Evolutionary conservation across 1,140 invertebrate genomes (phyloP).

Genomic region (Trachymyrmex cornetzi): DNA sequence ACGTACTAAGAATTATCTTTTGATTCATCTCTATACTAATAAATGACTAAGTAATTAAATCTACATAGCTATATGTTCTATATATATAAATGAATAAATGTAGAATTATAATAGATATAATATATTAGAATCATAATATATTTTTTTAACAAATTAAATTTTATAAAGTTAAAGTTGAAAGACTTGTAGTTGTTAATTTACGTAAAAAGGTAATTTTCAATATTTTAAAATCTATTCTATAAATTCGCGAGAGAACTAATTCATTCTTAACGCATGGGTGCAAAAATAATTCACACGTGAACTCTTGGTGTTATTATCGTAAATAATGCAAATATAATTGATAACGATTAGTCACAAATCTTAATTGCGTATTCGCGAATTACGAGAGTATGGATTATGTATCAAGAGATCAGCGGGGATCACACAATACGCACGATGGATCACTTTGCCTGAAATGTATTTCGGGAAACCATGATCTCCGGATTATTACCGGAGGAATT

Average conservation of each 20-base stretch:
- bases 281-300: background rate
- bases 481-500: conserved; percentile 1
- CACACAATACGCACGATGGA: background rate
- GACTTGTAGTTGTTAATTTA: background rate
- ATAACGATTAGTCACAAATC: background rate
- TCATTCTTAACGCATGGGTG: background rate
- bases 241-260: background rate
- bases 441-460: background rate
- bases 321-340: background rate
- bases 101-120: no score
- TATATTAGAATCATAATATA: no score
- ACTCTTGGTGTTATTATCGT: background rate
- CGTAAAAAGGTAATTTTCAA: background rate
- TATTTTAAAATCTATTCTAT: background rate
- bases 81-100: no score
- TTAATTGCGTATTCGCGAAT: conserved; percentile 5
- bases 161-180: background rate
- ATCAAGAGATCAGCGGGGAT: conserved; percentile 6
- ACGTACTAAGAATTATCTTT: background rate
- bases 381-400: background rate
- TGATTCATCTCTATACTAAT: background rate
- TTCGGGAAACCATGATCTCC: background rate
- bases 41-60: background rate
- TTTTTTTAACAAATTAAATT: no score
- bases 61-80: no score